phyloP scores from a whole-genome alignment of 1,140 invertebrate genomes.

The Caenorhabditis remanei region DNA sequence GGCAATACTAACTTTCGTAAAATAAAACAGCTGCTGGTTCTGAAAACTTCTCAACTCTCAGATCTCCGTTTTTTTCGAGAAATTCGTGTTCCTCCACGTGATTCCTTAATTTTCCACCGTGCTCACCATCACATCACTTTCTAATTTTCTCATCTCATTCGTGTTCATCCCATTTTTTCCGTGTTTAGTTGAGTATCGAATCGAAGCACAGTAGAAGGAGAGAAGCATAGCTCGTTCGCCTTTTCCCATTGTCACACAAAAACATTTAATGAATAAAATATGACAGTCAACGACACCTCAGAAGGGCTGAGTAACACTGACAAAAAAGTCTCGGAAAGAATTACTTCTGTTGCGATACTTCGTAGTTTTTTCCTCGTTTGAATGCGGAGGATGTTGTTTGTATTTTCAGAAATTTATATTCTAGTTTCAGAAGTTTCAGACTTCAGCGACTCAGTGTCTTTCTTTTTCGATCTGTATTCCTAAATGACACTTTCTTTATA shows the following conservation, averaged over 20 bases:
- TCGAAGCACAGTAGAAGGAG: not conserved
- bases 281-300: slow-evolving; percentile 53
- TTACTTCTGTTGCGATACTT: not conserved
- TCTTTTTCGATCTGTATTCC: too few relatives aligned
- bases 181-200: not conserved
- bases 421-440: too few relatives aligned
- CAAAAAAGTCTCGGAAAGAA: not conserved
- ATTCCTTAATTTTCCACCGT: too few relatives aligned
- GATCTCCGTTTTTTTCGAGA: too few relatives aligned
- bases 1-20: too few relatives aligned
- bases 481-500: too few relatives aligned
- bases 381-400: not conserved
- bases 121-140: too few relatives aligned
- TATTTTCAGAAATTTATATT: too few relatives aligned
- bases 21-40: too few relatives aligned
- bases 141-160: not conserved
- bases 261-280: slow-evolving; percentile 56
- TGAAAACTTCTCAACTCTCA: too few relatives aligned
- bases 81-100: too few relatives aligned
- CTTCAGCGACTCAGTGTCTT: too few relatives aligned
- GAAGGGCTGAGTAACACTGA: not conserved
- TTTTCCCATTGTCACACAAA: slow-evolving; percentile 36
- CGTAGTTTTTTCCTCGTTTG: not conserved
- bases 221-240: not conserved
- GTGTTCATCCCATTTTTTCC: not conserved